These are phyloP conservation scores for Drosophila crucigera DNA, from an alignment of 2,888 invertebrate species.

Conservation along the genomic window DNA sequence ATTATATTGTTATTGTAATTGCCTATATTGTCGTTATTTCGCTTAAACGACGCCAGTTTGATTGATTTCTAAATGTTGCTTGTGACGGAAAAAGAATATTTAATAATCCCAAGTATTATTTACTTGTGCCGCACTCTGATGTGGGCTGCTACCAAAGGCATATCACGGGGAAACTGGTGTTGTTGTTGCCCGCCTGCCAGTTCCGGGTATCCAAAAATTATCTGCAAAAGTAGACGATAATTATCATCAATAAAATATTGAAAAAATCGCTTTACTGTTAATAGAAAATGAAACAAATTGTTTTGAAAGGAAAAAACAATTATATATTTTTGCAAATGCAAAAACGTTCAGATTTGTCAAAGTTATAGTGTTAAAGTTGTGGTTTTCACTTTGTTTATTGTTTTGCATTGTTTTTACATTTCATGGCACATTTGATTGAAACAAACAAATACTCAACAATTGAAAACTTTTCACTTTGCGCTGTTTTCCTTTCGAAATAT, in stretches of 20 bases:
- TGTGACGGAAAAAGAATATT: background rate
- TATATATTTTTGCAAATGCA: background rate
- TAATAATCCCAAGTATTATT: background rate
- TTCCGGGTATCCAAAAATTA: conserved; percentile 1
- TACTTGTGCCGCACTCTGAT: conserved; percentile 1
- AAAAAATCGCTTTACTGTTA: background rate
- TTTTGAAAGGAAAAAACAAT: background rate
- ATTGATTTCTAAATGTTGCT: conserved; percentile 33
- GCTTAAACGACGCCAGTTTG: conserved; percentile 74
- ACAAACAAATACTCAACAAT: conserved; percentile 38
- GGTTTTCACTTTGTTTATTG: background rate
- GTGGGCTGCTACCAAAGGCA: conserved; percentile 17
- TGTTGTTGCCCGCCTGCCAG: background rate
- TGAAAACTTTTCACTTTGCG: conserved; percentile 53
- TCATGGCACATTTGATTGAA: background rate
- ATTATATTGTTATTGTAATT: conserved; percentile 82
- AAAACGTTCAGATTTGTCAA: background rate
- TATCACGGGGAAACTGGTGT: conserved; percentile 4
- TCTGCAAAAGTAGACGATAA: conserved; percentile 13
- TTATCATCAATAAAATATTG: background rate
- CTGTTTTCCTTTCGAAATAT: conserved; percentile 25
- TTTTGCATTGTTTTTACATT: background rate
- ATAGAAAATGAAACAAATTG: background rate
- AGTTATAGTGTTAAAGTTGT: background rate
- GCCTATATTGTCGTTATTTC: conserved; percentile 60